A percentile compares a stretch with the other conserved stretches of the same genome.
These are phyloP conservation scores for Cherax quadricarinatus DNA, from an alignment of 1,140 invertebrate species.

Conservation along the genomic window DNA sequence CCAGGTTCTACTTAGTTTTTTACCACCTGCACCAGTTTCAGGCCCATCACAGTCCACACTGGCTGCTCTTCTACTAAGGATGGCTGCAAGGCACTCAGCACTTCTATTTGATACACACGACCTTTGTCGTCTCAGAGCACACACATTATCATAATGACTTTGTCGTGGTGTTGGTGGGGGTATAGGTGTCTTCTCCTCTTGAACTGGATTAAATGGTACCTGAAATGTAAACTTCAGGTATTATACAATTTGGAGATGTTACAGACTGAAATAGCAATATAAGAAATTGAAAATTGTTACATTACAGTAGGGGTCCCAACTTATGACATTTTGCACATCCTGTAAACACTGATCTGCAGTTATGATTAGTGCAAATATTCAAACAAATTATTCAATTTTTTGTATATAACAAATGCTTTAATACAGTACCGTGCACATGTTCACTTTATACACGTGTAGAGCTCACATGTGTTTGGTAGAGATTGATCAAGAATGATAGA, in stretches of 20 bases:
- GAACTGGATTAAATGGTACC: conserved; percentile 70
- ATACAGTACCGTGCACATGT: too few species aligned
- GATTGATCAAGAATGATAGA: too few species aligned
- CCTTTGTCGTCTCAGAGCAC: conserved; percentile 71
- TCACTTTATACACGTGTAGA: too few species aligned
- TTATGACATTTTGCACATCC: too few species aligned
- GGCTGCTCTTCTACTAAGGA: conserved; percentile 63
- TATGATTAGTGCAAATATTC: too few species aligned
- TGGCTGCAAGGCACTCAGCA: conserved; percentile 65
- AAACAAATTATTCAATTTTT: too few species aligned
- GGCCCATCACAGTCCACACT: conserved; percentile 54
- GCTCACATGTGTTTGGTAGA: too few species aligned
- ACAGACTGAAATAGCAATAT: background rate
- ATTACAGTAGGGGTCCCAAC: too few species aligned
- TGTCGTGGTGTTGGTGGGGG: conserved; percentile 58
- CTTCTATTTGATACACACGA: conserved; percentile 67
- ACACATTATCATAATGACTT: conserved; percentile 70
- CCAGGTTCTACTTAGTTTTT: conserved; percentile 57
- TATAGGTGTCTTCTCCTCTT: conserved; percentile 32
- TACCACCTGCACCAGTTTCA: conserved; percentile 27
- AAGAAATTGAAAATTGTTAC: background rate
- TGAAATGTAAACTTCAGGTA: conserved; percentile 25
- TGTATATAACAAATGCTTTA: too few species aligned
- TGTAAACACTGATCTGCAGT: too few species aligned
- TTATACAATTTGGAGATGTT: background rate